These are phyloP conservation scores for Gisinianus flammeolus DNA, from an alignment of 2,888 invertebrate species.

Conservation along the genomic window DNA sequence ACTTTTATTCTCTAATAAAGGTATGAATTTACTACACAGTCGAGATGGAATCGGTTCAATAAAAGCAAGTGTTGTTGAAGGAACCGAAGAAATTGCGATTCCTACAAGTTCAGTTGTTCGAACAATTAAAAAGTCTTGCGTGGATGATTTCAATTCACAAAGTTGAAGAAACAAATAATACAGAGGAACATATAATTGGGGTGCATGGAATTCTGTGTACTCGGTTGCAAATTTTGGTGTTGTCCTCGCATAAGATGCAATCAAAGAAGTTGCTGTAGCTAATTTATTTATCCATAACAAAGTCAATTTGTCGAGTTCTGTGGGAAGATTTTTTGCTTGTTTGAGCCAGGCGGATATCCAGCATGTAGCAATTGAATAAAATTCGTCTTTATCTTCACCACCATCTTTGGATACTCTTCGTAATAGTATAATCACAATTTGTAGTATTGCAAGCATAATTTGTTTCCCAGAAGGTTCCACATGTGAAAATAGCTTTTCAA, in stretches of 20 bases:
- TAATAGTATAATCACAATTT: slow-evolving; percentile 37
- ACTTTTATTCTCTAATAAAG: slow-evolving; percentile 26
- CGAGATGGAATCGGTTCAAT: slow-evolving; percentile 49
- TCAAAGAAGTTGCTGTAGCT: slow-evolving; percentile 42
- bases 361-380: slow-evolving; percentile 48
- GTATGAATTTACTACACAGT: slow-evolving; percentile 45
- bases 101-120: slow-evolving; percentile 43
- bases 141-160: slow-evolving; percentile 23
- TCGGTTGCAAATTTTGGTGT: slow-evolving; percentile 45
- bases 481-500: slow-evolving; percentile 49
- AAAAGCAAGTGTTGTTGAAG: slow-evolving; percentile 47
- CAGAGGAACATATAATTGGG: slow-evolving; percentile 50
- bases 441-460: slow-evolving; percentile 41
- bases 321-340: slow-evolving; percentile 46
- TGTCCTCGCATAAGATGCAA: slow-evolving; percentile 37
- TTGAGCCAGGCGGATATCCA: slow-evolving; percentile 56
- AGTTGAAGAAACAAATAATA: slow-evolving; percentile 51
- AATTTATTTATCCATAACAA: slow-evolving; percentile 48
- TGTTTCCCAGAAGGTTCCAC: slow-evolving; percentile 39
- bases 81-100: slow-evolving; percentile 47
- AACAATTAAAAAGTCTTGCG: slow-evolving; percentile 39
- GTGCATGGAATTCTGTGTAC: slow-evolving; percentile 54
- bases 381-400: slow-evolving; percentile 46
- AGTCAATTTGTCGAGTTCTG: slow-evolving; percentile 38
- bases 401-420: slow-evolving; percentile 7